Base-by-base conservation (phyloP, 2,888 invertebrate species). In the Leptopilina syphax region DNA sequence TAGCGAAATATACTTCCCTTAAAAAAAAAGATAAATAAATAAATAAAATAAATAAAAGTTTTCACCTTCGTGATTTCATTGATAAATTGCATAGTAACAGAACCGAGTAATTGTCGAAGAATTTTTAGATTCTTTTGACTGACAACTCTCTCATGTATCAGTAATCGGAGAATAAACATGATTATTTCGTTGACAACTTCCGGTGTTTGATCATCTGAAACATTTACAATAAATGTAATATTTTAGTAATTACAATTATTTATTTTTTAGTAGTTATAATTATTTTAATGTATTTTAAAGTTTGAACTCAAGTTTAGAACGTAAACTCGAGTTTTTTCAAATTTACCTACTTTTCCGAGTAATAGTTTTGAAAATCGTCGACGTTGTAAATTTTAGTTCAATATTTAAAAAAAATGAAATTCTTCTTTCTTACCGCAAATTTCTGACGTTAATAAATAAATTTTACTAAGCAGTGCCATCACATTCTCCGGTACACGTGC, bases 171-270 rank as follows among this genome's bases (percentile, higher is more conserved):
- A 0, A 94, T 91, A 85, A 94, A 93, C 0, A 96, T 92, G 0
- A 94, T 90, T 0, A 95, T 94, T 90, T 95, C 95, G 85, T 96
- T 94, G 9, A 95, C 92, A 8, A 95, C 91, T 81, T 94, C 93
- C 82, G 93, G 91, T 57, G 94, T 86, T 83, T 94, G 94, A 66
- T 95, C 95, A 34, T 87, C 91, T 86, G 88, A 85, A 84, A 84
- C 81, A 63, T 60, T 57, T 70, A 77, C 10, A 57, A 76, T 76
- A 24, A 34, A 67, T 54, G 24, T 50, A 10, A 27, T 27, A 1
- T 27, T 27, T 27, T 27, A 27, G 1, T 27, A 27, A 27, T 27
- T 27, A 27, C 3, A 27, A 27, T 27, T 27, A 27, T 27, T 27
- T 27, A 27, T 27, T 27, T 27, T 27, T 27, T 27, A 27, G 0